Base-by-base conservation (phyloP, 2,113 vertebrate species). In the Chiloscyllium plagiosum region DNA sequence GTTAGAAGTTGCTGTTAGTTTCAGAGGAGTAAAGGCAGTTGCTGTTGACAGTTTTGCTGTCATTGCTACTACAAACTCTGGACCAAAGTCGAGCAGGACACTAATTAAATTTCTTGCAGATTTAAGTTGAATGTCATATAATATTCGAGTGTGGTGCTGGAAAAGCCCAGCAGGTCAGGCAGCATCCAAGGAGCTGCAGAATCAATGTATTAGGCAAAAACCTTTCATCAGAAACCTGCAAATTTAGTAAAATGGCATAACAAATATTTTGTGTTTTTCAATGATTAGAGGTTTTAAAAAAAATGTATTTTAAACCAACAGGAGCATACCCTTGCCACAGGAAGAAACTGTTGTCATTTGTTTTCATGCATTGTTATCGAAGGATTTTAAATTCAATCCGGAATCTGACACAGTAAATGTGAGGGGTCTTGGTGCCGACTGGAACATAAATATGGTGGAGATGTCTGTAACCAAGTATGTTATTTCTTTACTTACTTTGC, bases 341-440 rank as follows among this genome's bases (percentile, higher is more conserved):
- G 94, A 52, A 72, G 94, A 95, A 5, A 50, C 7, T 17, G 24
- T 99, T 89, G 98, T 87, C 0, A 98, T 99, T 0, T 98, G 98
- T 96, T 99, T 99, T 96, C 99, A 99, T 4, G 99, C 98, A 0
- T 96, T 99, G 95, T 89, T 99, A 0, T 99, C 99, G 0, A 98
- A 97, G 5, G 96, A 99, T 96, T 99, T 99, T 89, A 97, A 96
- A 5, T 96, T 99, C n/a, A 37, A 98, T 96, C 96, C 96, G 0
- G 0, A 37, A 0, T 22, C 61, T 1, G 97, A 99, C 47, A 96
- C 0, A 0, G 96, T 99, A 0, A 98, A 97, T 3, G 95, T 99
- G 96, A 96, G 76, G 42, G 0, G 0, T 1, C 4, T 0, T 24
- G 96, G 97, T 78, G 96, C 97, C 1, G n/a, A 10, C 0, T 98